Conservation (phyloP, 1,140 invertebrate species). For the Eueides isabella region DNA sequence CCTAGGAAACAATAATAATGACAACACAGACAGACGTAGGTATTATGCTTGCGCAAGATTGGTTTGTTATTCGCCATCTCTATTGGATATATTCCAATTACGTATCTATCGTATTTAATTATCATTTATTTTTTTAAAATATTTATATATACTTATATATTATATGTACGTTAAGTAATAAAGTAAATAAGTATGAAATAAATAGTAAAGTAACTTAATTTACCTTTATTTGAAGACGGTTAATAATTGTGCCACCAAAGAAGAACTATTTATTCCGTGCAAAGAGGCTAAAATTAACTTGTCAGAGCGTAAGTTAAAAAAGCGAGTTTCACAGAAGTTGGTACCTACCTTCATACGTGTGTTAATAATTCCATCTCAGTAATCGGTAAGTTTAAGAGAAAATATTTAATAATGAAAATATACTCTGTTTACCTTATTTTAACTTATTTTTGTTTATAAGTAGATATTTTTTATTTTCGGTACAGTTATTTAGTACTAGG, state of each 20-base stretch:
- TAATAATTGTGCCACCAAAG: conserved; percentile 15
- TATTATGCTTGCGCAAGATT: conserved; percentile 51
- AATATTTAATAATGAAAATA: conserved; percentile 18
- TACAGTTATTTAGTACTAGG: no score
- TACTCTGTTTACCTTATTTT: conserved; percentile 4
- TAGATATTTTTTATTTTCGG: neutral
- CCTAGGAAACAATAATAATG: conserved; percentile 36
- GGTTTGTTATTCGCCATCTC: conserved; percentile 48
- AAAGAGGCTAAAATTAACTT: conserved; percentile 31
- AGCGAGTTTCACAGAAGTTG: conserved; percentile 19
- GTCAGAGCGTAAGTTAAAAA: conserved; percentile 28
- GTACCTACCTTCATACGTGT: conserved; percentile 8
- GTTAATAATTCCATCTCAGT: conserved; percentile 29
- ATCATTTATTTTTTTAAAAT: neutral
- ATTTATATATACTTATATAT: neutral
- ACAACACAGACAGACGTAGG: conserved; percentile 60
- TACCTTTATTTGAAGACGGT: conserved; percentile 7
- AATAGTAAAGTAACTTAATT: no score
- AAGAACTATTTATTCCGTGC: conserved; percentile 26
- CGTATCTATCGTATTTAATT: conserved; percentile 6
- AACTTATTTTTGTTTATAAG: neutral
- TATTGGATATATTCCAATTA: conserved; percentile 27
- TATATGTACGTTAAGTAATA: no score
- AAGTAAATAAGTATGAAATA: no score
- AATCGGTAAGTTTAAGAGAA: conserved; percentile 29